phyloP scores from a whole-genome alignment of 2,888 invertebrate genomes.

The Lissonota sp. region DNA sequence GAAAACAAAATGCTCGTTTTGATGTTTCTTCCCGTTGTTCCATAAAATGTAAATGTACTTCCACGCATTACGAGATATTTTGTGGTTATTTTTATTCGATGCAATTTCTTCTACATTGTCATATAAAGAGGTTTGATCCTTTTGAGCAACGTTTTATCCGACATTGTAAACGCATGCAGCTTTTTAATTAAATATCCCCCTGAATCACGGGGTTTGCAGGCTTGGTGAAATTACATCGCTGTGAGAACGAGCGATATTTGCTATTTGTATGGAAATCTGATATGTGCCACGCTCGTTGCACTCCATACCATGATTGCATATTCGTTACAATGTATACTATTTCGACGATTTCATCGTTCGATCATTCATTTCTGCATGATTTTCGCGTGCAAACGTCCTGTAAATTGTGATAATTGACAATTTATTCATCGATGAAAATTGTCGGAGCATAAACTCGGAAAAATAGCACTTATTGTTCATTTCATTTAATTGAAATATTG shows the following conservation, averaged over 20 bases:
- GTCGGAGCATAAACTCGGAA: neutral
- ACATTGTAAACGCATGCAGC: constrained; percentile 70
- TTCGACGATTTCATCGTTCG: too few relatives aligned
- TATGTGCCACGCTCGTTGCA: constrained; percentile 15
- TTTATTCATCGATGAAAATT: neutral
- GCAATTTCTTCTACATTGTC: too few relatives aligned
- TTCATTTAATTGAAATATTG: too few relatives aligned
- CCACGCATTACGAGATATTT: too few relatives aligned
- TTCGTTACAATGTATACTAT: too few relatives aligned
- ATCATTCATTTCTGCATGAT: too few relatives aligned
- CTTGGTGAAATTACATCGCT: constrained; percentile 17
- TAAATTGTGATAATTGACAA: constrained; percentile 1
- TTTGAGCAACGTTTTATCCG: neutral
- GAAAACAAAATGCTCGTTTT: too few relatives aligned
- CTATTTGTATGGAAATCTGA: constrained; percentile 77
- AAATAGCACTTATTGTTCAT: too few relatives aligned
- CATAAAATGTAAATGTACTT: too few relatives aligned
- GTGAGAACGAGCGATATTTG: constrained; percentile 70
- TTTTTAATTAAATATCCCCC: constrained; percentile 74
- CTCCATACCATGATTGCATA: neutral
- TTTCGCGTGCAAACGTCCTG: neutral
- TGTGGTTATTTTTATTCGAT: too few relatives aligned
- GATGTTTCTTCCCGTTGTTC: too few relatives aligned
- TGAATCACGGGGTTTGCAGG: constrained; percentile 39
- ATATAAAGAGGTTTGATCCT: too few relatives aligned